Base-by-base conservation (phyloP, 2,797 vertebrate species). In the Salarias fasciatus region DNA sequence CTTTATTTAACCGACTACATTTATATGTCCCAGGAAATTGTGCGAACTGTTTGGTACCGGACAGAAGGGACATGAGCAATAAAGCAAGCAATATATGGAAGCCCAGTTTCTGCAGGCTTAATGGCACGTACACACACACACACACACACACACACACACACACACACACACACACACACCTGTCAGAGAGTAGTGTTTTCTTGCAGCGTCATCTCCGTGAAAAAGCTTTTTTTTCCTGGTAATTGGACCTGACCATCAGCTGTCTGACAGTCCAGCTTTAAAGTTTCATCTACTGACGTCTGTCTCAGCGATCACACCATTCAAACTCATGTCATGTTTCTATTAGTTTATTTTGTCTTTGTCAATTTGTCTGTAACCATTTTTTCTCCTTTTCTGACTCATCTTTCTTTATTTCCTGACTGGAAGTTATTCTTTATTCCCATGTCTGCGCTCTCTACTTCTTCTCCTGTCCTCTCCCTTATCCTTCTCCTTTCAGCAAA, bases 181-280 rank as follows among this genome's bases (percentile, higher is more conserved):
- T 81, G 79, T 79, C 75, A 59, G 9, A 48, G 31, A 70, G 53
- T 42, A 18, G 35, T 69, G 70, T 80, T 79, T 80, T 74, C 79
- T 60, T 66, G 51, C 59, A 56, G 68, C 36, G 38, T 78, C 75
- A 61, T 79, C 53, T 77, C 79, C 72, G 65, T 35, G 55, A 53
- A 63, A 77, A 65, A 80, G 66, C 67, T 29, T 77, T 77, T 77
- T 77, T 76, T 79, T 74, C 67, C 60, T 29, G 54, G 82, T 86
- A 87, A 87, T 85, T 85, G 75, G 80, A 86, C 74, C 76, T 75
- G 76, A 76, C 76, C 69, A 24, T 81, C 74, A 84, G 73, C 82
- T 79, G 76, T 73, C 61, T 67, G 30, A 51, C 57, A 51, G 70
- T 45, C 68, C 11, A 62, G 13, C 51, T 38, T 55, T 63, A 24